Conservation (phyloP, 2,888 invertebrate species). For the Epinotia brunnichana region DNA sequence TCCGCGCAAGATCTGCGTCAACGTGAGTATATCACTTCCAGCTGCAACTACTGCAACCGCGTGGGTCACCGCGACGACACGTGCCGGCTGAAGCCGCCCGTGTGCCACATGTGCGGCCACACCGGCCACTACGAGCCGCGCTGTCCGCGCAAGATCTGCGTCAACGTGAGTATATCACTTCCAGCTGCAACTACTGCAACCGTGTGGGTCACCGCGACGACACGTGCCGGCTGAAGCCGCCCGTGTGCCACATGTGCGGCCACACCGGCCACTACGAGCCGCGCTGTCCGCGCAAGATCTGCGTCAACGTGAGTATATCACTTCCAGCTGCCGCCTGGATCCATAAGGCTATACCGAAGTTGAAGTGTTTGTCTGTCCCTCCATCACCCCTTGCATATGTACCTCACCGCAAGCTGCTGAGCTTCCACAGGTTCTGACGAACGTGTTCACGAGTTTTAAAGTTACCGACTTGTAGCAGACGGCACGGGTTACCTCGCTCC, state of each 20-base stretch:
- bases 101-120: constrained; percentile 88
- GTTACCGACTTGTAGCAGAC: too few relatives aligned
- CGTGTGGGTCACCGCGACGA: constrained; percentile 85
- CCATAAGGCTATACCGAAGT: too few relatives aligned
- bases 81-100: constrained; percentile 83
- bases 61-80: constrained; percentile 85
- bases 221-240: constrained; percentile 82
- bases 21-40: constrained; percentile 80
- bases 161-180: constrained; percentile 84
- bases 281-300: constrained; percentile 87
- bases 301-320: constrained; percentile 85
- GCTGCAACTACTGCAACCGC: constrained; percentile 86
- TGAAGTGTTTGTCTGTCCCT: too few relatives aligned
- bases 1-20: constrained; percentile 87
- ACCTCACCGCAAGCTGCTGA: too few relatives aligned
- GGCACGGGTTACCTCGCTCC: too few relatives aligned
- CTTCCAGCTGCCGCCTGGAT: constrained; percentile 85
- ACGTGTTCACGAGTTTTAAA: too few relatives aligned
- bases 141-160: constrained; percentile 88
- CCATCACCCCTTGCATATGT: too few relatives aligned
- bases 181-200: constrained; percentile 86
- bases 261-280: constrained; percentile 85
- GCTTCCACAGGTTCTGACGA: too few relatives aligned
- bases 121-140: constrained; percentile 86
- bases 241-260: constrained; percentile 88